Conservation (phyloP, 2,113 vertebrate genomes). For the Tylochromis polylepis region DNA sequence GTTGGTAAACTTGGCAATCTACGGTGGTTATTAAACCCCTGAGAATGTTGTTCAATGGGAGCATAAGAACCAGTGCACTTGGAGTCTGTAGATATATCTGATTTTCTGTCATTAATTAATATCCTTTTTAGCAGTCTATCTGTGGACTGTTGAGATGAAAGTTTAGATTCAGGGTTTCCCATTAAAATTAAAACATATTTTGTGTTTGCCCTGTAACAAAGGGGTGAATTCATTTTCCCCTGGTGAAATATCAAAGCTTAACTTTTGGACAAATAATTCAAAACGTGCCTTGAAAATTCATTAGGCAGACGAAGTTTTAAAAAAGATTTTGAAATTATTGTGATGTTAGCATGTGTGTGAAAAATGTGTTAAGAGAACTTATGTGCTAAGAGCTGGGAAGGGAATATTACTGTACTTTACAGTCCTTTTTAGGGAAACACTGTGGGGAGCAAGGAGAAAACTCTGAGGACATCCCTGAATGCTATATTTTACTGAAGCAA, state of each 20-base stretch:
- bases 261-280: background rate
- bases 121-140: background rate
- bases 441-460: background rate
- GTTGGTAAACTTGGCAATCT: background rate
- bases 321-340: background rate
- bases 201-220: background rate
- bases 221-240: rapidly evolving
- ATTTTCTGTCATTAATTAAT: background rate
- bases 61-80: rapidly evolving
- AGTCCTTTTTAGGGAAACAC: background rate
- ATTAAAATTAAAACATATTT: background rate
- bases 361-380: background rate
- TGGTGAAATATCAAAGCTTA: background rate
- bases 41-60: background rate
- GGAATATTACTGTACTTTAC: background rate
- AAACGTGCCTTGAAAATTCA: background rate
- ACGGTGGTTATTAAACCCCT: background rate
- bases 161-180: background rate
- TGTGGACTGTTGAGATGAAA: background rate
- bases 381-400: background rate
- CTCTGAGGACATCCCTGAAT: background rate
- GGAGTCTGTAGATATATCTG: background rate
- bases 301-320: background rate
- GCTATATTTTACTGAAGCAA: background rate
- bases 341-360: background rate